Evolutionary conservation across 2,113 vertebrate species (phyloP), one percentile per base, ranked within the genome.

Genomic region (Leucoraja erinaceus): DNA sequence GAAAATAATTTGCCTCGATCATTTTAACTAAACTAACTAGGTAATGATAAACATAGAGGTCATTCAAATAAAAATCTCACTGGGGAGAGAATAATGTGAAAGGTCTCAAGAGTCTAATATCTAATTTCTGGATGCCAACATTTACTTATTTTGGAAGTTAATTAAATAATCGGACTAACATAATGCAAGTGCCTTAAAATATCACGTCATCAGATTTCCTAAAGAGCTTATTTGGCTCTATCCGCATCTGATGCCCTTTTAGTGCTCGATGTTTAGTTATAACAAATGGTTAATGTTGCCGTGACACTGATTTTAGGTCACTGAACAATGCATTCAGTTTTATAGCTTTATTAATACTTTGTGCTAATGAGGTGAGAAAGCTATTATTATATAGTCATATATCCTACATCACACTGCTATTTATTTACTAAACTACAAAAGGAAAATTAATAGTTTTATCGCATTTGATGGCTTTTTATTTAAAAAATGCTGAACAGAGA

Each of bases 131-230:
- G 18, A 90, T 33, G 16, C 61, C 31, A 33, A 38, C n/a, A 90
- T 22, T 90, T 68, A 90, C 86, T 63, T 90, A 90, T 33, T 90
- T 90, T 83, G 9, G 31, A 90, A 90, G 31, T 70, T 31, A 70
- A 90, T 38, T 47, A 38, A 70, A 20, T 90, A 90, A 90, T 66
- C 18, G 8, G 63, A 90, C 31, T 90, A 90, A 18, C 7, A 31
- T 66, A 66, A 59, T 88, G 84, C 84, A 90, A 31, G 66, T 33
- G 63, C 61, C 63, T 70, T 70, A 70, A 70, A 9, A 33, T 68
- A 38, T 90, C 9, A 70, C 16, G 63, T 70, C 63, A 70, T 90
- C 31, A 90, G 31, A 16, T 18, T 22, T 70, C 63, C 63, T 90
- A 70, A 90, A 90, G 16, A 33, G 31, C 63, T 70, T 70, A 90